Evolutionary conservation across 2,797 vertebrate genomes (phyloP).

Genomic region (Argentina silus): DNA sequence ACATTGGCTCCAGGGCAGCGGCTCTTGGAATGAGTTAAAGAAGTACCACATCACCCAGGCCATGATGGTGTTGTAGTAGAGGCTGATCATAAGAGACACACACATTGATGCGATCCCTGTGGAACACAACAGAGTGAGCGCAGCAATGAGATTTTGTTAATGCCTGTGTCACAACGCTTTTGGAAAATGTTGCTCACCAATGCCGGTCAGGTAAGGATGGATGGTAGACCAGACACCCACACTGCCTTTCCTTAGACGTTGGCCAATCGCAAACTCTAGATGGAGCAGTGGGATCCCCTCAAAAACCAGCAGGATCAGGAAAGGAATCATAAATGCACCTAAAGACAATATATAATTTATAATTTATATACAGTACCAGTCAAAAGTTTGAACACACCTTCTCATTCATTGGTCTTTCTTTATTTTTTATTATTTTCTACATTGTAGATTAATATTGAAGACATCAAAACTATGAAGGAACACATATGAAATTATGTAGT

Average conservation of each 20-base stretch:
- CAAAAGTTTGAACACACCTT: no score
- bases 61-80: conserved; percentile 85
- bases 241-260: conserved; percentile 82
- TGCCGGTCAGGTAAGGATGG: conserved; percentile 80
- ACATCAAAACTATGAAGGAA: not conserved
- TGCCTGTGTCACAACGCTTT: not conserved
- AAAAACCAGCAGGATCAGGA: conserved; percentile 78
- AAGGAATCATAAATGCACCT: conserved; percentile 89
- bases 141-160: not conserved
- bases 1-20: conserved; percentile 83
- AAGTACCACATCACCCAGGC: conserved; percentile 87
- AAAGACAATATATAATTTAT: conserved; percentile 35
- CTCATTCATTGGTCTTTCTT: no score
- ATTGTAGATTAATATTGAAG: no score
- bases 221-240: conserved; percentile 81
- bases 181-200: conserved; percentile 68
- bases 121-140: not conserved
- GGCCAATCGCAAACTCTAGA: conserved; percentile 84
- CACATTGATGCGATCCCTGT: conserved; percentile 77
- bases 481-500: no score
- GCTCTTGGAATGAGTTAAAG: conserved; percentile 84
- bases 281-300: conserved; percentile 86
- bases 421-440: no score
- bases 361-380: no score
- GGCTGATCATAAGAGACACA: conserved; percentile 74